Evolutionary conservation across 2,888 invertebrate species (phyloP), one percentile per base, ranked within the genome.

Genomic region (Xylophagus ater): DNA sequence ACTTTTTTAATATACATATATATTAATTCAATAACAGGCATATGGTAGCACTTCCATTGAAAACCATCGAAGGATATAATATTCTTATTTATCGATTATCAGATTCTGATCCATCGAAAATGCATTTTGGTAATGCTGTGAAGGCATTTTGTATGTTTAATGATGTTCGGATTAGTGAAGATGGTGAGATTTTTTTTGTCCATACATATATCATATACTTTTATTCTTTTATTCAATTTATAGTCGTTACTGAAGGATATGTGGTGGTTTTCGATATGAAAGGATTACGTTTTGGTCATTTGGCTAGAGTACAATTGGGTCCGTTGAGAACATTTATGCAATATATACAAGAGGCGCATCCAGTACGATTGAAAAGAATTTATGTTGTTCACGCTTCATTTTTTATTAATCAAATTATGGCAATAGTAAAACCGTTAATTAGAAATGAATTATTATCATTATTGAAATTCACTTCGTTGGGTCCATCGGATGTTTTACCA

Each of bases 331-430:
- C 75, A 3, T 77, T 77, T 53, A 76, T 78, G 74, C 58, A 69
- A 45, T 78, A 78, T 53, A 77, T 78, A 49, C 78, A 78, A 70
- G 77, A 74, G 53, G 78, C 74, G 0, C 77, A 78, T 54, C 78
- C 78, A 1, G 74, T 72, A 34, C 70, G 77, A 40, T 65, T 78
- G 13, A 77, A 75, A 60, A 73, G 70, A 52, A 71, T 78, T 50
- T 77, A 78, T 57, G 71, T 78, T 2, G 68, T 78, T 29, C 74
- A 79, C 55, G 74, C 77, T 1, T 74, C 76, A 5, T 72, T 73
- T 32, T 78, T 76, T 64, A 74, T 78, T 50, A 75, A 77, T 56
- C 78, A 78, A 58, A 71, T 77, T 15, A 76, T 78, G 76, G 69
- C 75, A 37, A 67, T 78, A 29, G 66, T 78, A 6, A 70, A 74